Evolutionary conservation across 2,113 vertebrate genomes (phyloP), one percentile per base, ranked within the genome.

Genomic region (Tretioscincus oriximinensis): DNA sequence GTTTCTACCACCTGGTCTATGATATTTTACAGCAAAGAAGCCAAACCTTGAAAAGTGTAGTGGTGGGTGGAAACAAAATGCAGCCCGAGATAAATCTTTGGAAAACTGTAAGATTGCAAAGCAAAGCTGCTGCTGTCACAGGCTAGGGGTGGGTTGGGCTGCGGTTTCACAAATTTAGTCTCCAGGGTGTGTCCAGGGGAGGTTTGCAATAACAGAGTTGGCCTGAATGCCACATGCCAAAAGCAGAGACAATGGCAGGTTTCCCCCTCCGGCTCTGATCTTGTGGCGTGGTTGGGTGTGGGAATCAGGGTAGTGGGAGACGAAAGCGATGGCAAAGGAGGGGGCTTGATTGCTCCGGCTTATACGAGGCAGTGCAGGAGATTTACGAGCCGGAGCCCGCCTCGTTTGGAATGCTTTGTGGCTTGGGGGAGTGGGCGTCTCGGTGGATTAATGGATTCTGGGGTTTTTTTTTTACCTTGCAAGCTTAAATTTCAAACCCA

Each of bases 151-250:
- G 82, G 83, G 78, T 73, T 84, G 73, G 85, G 81, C 69, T 63
- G 83, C 2, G 74, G 69, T 76, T 88, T 64, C 64, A 26, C 77
- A 82, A 82, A 86, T 82, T 81, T 80, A 80, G 81, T 66, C 81
- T 85, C 78, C 73, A 29, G 88, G 88, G 88, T 84, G 88, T 82
- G 88, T 82, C 73, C 82, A 45, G 61, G 79, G 70, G 35, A 77
- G 81, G 77, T 67, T 87, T 89, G 82, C 83, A 89, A 82, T 82
- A 74, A 80, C 75, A 66, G 66, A 61, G 76, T 75, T 80, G 82
- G 88, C 81, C 79, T 18, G 76, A 63, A 75, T 63, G 78, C 68
- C 75, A 41, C 64, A 70, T 77, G 84, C 76, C 75, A 26, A 87
- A 87, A 87, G 76, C 67, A 81, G 84, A 87, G 78, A 85, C 88